Evolutionary conservation across 2,888 invertebrate species (phyloP), one percentile per base, ranked within the genome.

Genomic region (Sipha maydis): DNA sequence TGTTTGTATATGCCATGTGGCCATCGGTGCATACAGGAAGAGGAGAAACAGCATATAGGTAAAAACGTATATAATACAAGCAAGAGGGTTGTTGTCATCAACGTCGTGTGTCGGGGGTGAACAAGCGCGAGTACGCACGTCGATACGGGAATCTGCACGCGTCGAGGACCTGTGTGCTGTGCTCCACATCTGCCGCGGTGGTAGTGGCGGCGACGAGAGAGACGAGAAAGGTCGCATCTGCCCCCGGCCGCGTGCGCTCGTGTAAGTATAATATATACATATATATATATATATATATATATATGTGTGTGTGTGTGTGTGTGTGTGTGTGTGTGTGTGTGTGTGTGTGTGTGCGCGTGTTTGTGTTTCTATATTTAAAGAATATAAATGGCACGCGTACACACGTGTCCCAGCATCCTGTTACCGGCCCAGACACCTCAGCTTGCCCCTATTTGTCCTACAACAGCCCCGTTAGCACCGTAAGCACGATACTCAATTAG

Each of bases 391-490:
- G 69, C 78, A 41, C 73, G 61, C 48, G 41, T 48, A 34, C 38
- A 80, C 86, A 88, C 86, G 86, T 88, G 86, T 75, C 80, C 61
- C 86, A 88, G 86, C 86, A 88, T 88, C 86, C 86, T 88, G 86
- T 88, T 88, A 80, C 86, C 73, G 80, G 80, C 61, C 79, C 79
- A 86, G 86, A 88, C 86, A 88, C 86, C 86, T 88, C 75, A 69
- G 79, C 71, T 69, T 69, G 67, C 80, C 73, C 80, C 75, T 75
- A 80, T 88, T 88, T 80, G 86, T 80, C 86, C 80, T n/a, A 38
- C 56, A 75, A 80, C 56, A 88, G 61, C 54, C 56, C 80, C 86
- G 86, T 86, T 86, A 79, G 80, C 80, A 41, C 80, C 80, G 34
- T 8, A 48, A 25, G 61, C 67, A 31, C 77, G 73, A n/a, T 67